These are phyloP conservation scores for Serrognathus titanus DNA, from an alignment of 2,888 invertebrate species.

Conservation along the genomic window DNA sequence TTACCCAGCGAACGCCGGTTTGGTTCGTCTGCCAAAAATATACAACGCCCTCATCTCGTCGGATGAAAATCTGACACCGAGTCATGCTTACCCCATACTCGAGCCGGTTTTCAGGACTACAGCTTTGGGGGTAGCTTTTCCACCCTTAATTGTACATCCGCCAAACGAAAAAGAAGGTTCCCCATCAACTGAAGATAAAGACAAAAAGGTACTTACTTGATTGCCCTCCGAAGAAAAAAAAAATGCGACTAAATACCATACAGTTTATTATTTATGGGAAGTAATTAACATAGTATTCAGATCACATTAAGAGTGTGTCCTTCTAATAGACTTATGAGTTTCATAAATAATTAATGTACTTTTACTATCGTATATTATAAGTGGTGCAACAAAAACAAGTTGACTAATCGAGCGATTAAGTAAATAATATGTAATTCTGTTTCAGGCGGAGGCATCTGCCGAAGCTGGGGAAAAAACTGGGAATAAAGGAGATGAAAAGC, in stretches of 20 bases:
- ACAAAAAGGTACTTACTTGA: neutral
- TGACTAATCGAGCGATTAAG: neutral
- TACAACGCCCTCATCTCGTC: constrained; percentile 79
- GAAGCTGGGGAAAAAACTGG: constrained; percentile 8
- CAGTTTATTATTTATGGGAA: too few species aligned
- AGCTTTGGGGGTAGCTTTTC: constrained; percentile 49
- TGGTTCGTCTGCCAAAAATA: constrained; percentile 67
- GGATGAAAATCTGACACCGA: constrained; percentile 71
- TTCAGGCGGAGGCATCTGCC: constrained; percentile 16
- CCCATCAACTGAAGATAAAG: neutral
- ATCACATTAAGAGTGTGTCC: too few species aligned
- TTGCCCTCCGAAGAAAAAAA: neutral
- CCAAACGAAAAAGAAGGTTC: constrained; percentile 5
- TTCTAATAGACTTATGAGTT: too few species aligned
- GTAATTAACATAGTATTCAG: too few species aligned
- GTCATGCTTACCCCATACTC: constrained; percentile 70
- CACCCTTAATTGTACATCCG: constrained; percentile 33
- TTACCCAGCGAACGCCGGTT: constrained; percentile 43
- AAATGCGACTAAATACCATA: neutral
- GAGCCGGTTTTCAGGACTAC: constrained; percentile 68
- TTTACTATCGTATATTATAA: too few species aligned
- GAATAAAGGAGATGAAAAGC: constrained; percentile 1
- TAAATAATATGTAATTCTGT: neutral
- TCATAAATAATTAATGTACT: too few species aligned
- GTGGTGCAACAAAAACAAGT: too few species aligned